phyloP scores from a whole-genome alignment of 2,113 vertebrate genomes.

The Pontoporia blainvillei region DNA sequence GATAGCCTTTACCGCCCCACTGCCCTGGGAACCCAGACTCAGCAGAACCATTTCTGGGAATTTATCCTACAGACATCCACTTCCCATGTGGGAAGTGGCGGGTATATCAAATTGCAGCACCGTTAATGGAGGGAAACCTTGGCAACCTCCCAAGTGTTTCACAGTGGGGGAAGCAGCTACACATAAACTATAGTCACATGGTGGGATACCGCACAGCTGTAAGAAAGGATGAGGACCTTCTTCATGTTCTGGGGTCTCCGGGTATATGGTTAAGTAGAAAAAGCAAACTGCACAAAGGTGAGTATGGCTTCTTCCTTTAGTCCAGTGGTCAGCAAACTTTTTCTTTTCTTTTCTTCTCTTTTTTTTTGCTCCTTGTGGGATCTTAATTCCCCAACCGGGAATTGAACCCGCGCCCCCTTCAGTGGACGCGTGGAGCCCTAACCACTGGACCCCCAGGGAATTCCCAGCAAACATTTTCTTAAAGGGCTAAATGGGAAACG shows the following conservation, averaged over 20 bases:
- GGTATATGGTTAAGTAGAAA: not conserved
- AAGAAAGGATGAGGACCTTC: not conserved
- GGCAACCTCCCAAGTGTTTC: not conserved
- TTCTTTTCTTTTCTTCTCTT: not conserved
- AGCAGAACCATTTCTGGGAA: not conserved
- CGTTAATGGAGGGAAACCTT: not conserved
- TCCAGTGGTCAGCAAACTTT: not conserved
- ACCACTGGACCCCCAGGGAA: not conserved
- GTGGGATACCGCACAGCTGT: not conserved
- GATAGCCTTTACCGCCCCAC: not conserved
- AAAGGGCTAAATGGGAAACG: not conserved
- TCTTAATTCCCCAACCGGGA: not conserved
- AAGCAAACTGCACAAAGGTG: not conserved
- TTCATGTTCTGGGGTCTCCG: too few relatives aligned
- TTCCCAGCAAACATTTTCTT: not conserved
- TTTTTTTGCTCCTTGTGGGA: not conserved
- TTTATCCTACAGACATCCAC: not conserved
- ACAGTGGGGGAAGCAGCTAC: not conserved
- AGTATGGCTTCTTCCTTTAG: not conserved
- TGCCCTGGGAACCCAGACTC: not conserved
- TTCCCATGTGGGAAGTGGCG: fast-evolving
- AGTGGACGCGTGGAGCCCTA: not conserved
- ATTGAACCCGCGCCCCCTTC: not conserved
- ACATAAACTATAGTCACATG: not conserved
- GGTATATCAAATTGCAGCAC: not conserved